These are phyloP conservation scores for Agrenia bidenticulata DNA, from an alignment of 2,888 invertebrate species.

Conservation along the genomic window DNA sequence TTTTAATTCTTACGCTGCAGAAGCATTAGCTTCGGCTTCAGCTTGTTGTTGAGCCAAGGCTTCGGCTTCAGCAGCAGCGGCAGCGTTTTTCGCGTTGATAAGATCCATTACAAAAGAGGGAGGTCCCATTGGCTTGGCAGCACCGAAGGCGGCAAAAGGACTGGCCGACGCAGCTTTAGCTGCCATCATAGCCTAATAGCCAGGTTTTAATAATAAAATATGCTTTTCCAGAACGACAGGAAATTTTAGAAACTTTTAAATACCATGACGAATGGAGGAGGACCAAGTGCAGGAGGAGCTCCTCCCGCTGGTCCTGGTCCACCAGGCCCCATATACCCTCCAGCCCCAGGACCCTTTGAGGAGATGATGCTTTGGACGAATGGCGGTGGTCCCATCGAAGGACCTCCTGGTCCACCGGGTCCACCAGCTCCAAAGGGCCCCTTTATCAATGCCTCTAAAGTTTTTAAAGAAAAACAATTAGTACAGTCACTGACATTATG, in stretches of 20 bases:
- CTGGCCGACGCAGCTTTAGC: slow-evolving; percentile 24
- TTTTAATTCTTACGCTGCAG: neutral
- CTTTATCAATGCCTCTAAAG: slow-evolving; percentile 32
- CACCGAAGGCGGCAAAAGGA: slow-evolving; percentile 25
- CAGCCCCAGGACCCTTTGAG: slow-evolving; percentile 18
- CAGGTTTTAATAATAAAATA: too few species aligned
- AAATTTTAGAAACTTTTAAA: too few species aligned
- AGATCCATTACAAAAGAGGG: slow-evolving; percentile 33
- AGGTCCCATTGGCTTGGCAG: slow-evolving; percentile 26
- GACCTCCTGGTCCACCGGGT: slow-evolving; percentile 7
- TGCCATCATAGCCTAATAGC: slow-evolving; percentile 28
- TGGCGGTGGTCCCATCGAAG: slow-evolving; percentile 29
- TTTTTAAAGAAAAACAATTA: neutral
- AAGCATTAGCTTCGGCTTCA: slow-evolving; percentile 4
- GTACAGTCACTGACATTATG: too few species aligned
- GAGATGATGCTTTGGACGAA: slow-evolving; percentile 29
- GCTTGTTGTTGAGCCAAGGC: slow-evolving; percentile 27
- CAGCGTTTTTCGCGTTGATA: slow-evolving; percentile 39
- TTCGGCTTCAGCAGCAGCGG: slow-evolving; percentile 30
- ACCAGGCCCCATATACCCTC: neutral
- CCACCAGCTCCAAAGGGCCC: slow-evolving; percentile 26
- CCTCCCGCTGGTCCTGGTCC: slow-evolving; percentile 1
- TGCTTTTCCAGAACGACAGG: too few species aligned
- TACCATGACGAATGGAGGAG: slow-evolving; percentile 34
- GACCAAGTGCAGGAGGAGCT: slow-evolving; percentile 25